Conservation (phyloP, 2,797 vertebrate species). For the Babyrousa celebensis region DNA sequence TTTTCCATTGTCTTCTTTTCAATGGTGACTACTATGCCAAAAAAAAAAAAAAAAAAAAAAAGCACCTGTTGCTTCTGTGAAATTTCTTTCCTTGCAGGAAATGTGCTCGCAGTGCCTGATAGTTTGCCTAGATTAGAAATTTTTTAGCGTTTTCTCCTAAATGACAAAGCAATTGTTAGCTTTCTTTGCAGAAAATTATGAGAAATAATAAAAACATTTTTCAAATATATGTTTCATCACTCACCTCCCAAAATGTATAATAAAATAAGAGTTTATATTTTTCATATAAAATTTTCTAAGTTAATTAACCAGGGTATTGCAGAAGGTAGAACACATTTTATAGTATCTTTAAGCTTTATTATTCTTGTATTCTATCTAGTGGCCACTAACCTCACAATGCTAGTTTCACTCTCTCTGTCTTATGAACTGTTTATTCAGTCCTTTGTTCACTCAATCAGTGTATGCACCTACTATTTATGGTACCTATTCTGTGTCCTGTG, state of each 20-base stretch:
- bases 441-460: background rate
- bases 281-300: constrained; percentile 23
- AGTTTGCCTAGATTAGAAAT: background rate
- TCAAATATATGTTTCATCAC: background rate
- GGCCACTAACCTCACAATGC: background rate
- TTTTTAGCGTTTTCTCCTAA: constrained; percentile 13
- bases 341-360: background rate
- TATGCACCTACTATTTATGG: background rate
- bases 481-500: constrained; percentile 25
- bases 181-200: constrained; percentile 40
- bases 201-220: background rate
- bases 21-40: background rate
- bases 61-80: constrained; percentile 68
- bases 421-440: constrained; percentile 20
- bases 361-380: background rate
- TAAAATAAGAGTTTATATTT: background rate
- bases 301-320: background rate
- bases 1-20: constrained; percentile 35
- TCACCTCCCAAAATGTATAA: background rate
- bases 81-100: constrained; percentile 42
- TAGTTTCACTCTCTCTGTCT: background rate
- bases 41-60: background rate
- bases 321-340: background rate
- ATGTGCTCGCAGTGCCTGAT: background rate
- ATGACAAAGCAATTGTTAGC: background rate